A percentile compares a stretch with the other conserved stretches of the same genome.
phyloP scores from a whole-genome alignment of 1,140 invertebrate species.

The Achroia grisella region DNA sequence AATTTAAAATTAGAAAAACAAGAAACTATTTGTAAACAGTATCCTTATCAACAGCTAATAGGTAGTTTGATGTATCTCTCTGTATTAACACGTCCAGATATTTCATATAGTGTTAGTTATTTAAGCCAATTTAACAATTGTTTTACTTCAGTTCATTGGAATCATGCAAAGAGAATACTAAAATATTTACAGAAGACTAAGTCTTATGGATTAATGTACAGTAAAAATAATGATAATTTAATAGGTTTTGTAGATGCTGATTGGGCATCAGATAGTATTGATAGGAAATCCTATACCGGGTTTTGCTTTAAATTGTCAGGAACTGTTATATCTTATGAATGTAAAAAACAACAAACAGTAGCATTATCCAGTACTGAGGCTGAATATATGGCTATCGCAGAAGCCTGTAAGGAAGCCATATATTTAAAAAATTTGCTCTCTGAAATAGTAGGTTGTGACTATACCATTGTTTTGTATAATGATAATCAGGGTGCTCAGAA shows the following conservation, averaged over 20 bases:
- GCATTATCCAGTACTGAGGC: too few species aligned
- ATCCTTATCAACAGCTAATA: constrained; percentile 19
- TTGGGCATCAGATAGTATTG: not conserved
- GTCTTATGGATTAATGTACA: not conserved
- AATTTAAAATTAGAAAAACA: constrained; percentile 24
- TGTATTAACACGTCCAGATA: constrained; percentile 62
- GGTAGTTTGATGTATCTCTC: constrained; percentile 57
- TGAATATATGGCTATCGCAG: too few species aligned
- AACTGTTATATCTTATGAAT: too few species aligned
- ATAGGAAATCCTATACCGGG: too few species aligned
- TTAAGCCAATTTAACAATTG: constrained; percentile 60
- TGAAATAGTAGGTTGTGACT: too few species aligned
- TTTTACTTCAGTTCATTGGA: constrained; percentile 45
- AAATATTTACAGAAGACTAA: not conserved
- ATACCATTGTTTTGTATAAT: not conserved
- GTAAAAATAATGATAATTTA: not conserved
- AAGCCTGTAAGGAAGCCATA: too few species aligned
- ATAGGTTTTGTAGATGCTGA: not conserved
- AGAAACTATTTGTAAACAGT: constrained; percentile 11
- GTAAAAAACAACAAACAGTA: too few species aligned
- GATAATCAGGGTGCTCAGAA: not conserved
- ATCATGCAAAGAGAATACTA: constrained; percentile 54
- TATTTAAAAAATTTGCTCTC: too few species aligned
- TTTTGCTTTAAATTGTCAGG: too few species aligned
- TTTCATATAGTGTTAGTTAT: constrained; percentile 54